Conservation (phyloP, 2,888 invertebrate species). For the Cataglyphis rosenhaueri region DNA sequence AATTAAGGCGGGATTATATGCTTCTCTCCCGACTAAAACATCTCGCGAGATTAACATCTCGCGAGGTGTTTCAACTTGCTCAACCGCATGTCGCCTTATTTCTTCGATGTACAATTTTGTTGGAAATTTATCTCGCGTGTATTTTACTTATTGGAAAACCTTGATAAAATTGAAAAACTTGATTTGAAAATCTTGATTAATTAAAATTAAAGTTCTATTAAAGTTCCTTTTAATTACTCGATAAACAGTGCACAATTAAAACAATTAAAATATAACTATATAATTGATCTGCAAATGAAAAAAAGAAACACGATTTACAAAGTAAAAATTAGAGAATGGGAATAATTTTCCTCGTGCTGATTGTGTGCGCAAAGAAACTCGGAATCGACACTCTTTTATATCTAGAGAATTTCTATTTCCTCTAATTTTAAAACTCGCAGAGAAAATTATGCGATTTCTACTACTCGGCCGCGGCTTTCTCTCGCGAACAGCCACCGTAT, state of each 20-base stretch:
- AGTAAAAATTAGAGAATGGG: background rate
- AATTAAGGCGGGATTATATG: slow-evolving; percentile 56
- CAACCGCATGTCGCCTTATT: background rate
- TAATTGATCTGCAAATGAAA: background rate
- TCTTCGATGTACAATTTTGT: background rate
- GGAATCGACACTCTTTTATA: background rate
- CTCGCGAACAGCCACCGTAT: background rate
- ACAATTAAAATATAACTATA: background rate
- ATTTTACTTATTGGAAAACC: background rate
- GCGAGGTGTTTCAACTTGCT: slow-evolving; percentile 25
- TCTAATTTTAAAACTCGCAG: slow-evolving; percentile 3
- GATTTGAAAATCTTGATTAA: slow-evolving; percentile 1
- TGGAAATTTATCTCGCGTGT: slow-evolving; percentile 1
- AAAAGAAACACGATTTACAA: background rate
- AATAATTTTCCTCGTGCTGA: slow-evolving; percentile 26
- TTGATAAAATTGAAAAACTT: background rate
- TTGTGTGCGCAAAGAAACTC: background rate
- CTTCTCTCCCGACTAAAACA: slow-evolving; percentile 1
- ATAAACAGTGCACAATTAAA: background rate
- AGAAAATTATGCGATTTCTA: slow-evolving; percentile 10
- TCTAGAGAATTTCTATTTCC: slow-evolving; percentile 13
- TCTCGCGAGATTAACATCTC: slow-evolving; percentile 45
- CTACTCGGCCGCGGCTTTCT: slow-evolving; percentile 15
- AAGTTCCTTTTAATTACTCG: background rate
- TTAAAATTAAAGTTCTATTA: background rate